Evolutionary conservation across 2,113 vertebrate species (phyloP).

Genomic region (Forbesichthys agassizii): DNA sequence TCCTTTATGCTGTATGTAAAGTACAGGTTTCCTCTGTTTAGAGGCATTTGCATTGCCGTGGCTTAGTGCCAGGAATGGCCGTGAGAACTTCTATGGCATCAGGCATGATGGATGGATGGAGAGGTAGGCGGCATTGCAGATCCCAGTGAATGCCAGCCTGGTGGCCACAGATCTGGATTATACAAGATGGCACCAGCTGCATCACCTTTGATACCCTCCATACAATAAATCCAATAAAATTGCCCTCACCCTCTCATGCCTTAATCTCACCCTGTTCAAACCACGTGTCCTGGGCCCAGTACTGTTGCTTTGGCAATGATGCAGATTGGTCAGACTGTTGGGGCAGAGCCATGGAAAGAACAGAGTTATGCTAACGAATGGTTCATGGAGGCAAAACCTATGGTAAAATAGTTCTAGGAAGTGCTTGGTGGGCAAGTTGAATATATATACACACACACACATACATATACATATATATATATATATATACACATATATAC

Average conservation of each 20-base stretch:
- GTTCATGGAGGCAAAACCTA: neutral
- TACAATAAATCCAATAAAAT: constrained; percentile 7
- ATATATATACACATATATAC: no score
- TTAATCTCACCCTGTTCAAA: constrained; percentile 19
- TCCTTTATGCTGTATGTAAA: no score
- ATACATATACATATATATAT: neutral
- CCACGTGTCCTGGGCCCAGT: constrained; percentile 20
- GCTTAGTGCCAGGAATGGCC: constrained; percentile 82
- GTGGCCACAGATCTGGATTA: constrained; percentile 66
- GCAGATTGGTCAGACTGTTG: constrained; percentile 66
- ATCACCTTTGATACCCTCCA: constrained; percentile 58
- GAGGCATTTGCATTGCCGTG: constrained; percentile 83
- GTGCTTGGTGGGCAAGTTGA: no score
- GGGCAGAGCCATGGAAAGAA: constrained; percentile 6
- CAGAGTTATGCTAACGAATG: constrained; percentile 10
- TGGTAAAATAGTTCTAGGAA: no score
- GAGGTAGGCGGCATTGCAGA: constrained; percentile 66
- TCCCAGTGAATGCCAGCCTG: constrained; percentile 10
- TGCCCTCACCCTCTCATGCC: constrained; percentile 2
- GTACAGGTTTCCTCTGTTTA: constrained; percentile 46
- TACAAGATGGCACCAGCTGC: constrained; percentile 56
- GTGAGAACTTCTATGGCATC: constrained; percentile 84
- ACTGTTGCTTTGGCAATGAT: neutral
- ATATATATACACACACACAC: neutral
- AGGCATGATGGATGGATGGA: constrained; percentile 77